Evolutionary conservation across 2,113 vertebrate species (phyloP).

Genomic region (Forbesichthys agassizii): DNA sequence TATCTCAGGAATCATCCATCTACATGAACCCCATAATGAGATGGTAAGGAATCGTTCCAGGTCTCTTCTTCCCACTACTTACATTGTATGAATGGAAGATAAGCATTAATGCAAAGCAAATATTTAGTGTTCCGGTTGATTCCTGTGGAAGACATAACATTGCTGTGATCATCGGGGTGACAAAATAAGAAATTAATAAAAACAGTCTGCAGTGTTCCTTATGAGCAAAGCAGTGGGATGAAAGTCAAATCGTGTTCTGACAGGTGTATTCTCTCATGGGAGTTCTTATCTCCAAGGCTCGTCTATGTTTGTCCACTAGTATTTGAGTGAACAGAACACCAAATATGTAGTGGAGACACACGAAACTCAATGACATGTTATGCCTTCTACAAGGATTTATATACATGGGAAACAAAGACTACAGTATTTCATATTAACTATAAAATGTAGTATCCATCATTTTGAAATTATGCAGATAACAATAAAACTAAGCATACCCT

Average conservation of each 20-base stretch:
- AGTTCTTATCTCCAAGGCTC: slow-evolving; percentile 52
- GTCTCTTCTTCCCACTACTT: slow-evolving; percentile 64
- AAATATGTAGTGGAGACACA: slow-evolving; percentile 46
- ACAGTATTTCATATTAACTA: slow-evolving; percentile 47
- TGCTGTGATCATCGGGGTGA: slow-evolving; percentile 43
- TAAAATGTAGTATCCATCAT: slow-evolving; percentile 63
- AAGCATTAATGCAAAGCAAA: slow-evolving; percentile 30
- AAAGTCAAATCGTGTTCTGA: slow-evolving; percentile 64
- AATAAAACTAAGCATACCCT: slow-evolving; percentile 29
- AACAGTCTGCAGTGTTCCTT: slow-evolving; percentile 16
- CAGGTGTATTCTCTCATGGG: slow-evolving; percentile 55
- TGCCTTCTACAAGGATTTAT: slow-evolving; percentile 57
- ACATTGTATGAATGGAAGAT: slow-evolving; percentile 53
- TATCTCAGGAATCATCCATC: slow-evolving; percentile 73
- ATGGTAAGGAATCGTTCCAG: slow-evolving; percentile 64
- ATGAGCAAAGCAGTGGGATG: slow-evolving; percentile 31
- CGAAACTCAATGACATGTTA: slow-evolving; percentile 43
- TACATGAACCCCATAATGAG: slow-evolving; percentile 71
- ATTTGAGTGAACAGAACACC: slow-evolving; percentile 13
- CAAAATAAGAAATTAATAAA: slow-evolving; percentile 51
- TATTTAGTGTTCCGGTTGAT: slow-evolving; percentile 49
- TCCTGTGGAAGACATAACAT: slow-evolving; percentile 29
- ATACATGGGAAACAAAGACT: slow-evolving; percentile 43
- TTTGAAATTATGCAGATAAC: slow-evolving; percentile 53
- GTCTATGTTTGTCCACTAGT: slow-evolving; percentile 52